Percentiles rank a stretch among this genome's conserved stretches.
Evolutionary conservation across 1,140 invertebrate genomes (phyloP).

Genomic region (Panagrolaimus sp.): DNA sequence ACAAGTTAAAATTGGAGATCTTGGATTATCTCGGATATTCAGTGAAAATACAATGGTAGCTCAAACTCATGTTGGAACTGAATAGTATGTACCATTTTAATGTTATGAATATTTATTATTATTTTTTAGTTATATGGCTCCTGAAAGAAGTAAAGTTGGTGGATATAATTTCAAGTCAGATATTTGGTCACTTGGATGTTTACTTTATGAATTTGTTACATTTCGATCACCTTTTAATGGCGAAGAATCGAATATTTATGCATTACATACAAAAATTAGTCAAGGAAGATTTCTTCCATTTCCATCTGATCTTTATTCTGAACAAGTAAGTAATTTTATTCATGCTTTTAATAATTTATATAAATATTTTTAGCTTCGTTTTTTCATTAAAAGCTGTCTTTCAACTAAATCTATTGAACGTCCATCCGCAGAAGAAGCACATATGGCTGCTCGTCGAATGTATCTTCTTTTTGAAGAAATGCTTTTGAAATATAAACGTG

Average conservation of each 20-base stretch:
- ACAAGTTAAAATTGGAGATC: constrained; percentile 71
- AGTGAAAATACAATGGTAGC: constrained; percentile 66
- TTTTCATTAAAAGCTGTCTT: neutral
- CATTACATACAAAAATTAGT: constrained; percentile 68
- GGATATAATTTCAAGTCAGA: constrained; percentile 74
- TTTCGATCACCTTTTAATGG: constrained; percentile 70
- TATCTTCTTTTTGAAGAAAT: neutral
- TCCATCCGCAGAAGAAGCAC: neutral
- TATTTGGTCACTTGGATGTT: constrained; percentile 74
- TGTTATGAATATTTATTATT: neutral
- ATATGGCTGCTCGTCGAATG: neutral
- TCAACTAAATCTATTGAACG: neutral
- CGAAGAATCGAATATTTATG: constrained; percentile 68
- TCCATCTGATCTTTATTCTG: constrained; percentile 66
- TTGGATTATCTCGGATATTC: constrained; percentile 70
- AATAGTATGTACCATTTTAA: constrained; percentile 66
- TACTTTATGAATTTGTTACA: constrained; percentile 73
- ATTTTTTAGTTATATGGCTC: constrained; percentile 61
- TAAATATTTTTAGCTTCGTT: too few species aligned
- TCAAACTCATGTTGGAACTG: constrained; percentile 72
- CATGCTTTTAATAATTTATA: too few species aligned
- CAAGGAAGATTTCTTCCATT: constrained; percentile 68
- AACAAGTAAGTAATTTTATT: constrained; percentile 49
- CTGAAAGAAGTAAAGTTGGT: constrained; percentile 69
- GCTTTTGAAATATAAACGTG: neutral